phyloP scores from a whole-genome alignment of 2,113 vertebrate species.

The Tachycineta bicolor region DNA sequence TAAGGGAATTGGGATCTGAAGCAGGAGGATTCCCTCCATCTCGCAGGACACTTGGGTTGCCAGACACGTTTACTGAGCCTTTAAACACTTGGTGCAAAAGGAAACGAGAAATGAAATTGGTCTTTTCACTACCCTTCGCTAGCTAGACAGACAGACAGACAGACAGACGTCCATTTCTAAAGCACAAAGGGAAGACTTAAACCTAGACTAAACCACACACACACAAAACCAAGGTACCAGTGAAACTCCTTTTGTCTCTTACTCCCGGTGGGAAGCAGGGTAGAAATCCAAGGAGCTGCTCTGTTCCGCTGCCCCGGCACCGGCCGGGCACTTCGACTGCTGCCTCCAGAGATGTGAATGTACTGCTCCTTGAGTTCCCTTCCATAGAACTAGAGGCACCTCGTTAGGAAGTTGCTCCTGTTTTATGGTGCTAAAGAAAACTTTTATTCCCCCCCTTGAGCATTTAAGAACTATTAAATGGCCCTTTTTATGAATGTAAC shows the following conservation, averaged over 20 bases:
- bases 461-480: slow-evolving; percentile 79
- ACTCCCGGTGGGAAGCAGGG: slow-evolving; percentile 72
- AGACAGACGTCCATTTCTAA: slow-evolving; percentile 61
- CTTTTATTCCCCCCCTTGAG: slow-evolving; percentile 76
- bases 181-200: slow-evolving; percentile 75
- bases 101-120: slow-evolving; percentile 21
- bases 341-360: slow-evolving; percentile 99
- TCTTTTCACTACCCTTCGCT: slow-evolving; percentile 53
- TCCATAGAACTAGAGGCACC: slow-evolving; percentile 88
- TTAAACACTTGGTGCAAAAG: slow-evolving; percentile 63
- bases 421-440: slow-evolving; percentile 95
- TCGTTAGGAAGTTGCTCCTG: slow-evolving; percentile 92
- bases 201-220: slow-evolving; percentile 26
- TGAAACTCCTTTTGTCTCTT: slow-evolving; percentile 70
- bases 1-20: slow-evolving; percentile 27
- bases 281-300: slow-evolving; percentile 73
- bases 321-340: slow-evolving; percentile 81
- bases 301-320: slow-evolving; percentile 74
- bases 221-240: slow-evolving; percentile 28
- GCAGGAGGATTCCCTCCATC: slow-evolving; percentile 56
- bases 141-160: slow-evolving; percentile 43
- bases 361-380: slow-evolving; percentile 83
- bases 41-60: slow-evolving; percentile 30
- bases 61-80: slow-evolving; percentile 65
- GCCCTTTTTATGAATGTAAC: slow-evolving; percentile 99